Evolutionary conservation across 2,797 vertebrate genomes (phyloP).

Genomic region (Luscinia luscinia): DNA sequence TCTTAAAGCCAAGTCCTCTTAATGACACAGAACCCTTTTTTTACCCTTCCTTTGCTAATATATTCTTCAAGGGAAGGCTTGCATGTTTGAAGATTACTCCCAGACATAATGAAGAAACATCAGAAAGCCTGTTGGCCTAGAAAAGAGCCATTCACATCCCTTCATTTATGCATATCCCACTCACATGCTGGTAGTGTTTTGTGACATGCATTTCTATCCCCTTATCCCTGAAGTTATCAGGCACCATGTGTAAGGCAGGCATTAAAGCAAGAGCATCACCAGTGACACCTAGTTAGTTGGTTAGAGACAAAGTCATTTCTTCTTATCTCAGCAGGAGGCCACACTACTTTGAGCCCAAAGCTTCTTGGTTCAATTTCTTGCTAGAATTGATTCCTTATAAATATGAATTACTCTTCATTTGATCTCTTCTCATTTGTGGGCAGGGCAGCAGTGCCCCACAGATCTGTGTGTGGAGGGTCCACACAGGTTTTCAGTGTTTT

Average conservation of each 20-base stretch:
- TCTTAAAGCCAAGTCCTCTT: neutral
- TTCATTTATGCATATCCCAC: constrained; percentile 62
- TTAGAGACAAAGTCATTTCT: constrained; percentile 51
- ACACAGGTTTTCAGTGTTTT: neutral
- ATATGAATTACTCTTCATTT: constrained; percentile 65
- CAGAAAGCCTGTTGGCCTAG: constrained; percentile 43
- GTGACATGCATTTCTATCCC: constrained; percentile 45
- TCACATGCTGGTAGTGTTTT: constrained; percentile 47
- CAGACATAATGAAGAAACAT: constrained; percentile 17
- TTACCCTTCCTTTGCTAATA: neutral
- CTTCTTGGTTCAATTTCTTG: constrained; percentile 63
- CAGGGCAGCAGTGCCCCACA: constrained; percentile 37
- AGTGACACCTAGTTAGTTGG: constrained; percentile 60
- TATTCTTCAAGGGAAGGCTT: constrained; percentile 13
- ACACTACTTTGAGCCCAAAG: constrained; percentile 58
- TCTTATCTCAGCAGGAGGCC: constrained; percentile 65
- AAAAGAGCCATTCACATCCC: constrained; percentile 47
- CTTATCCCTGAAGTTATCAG: constrained; percentile 48
- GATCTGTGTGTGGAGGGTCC: constrained; percentile 39
- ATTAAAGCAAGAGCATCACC: constrained; percentile 58
- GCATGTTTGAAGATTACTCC: constrained; percentile 28
- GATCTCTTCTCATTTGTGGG: constrained; percentile 52
- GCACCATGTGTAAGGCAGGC: constrained; percentile 37
- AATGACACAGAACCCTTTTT: neutral
- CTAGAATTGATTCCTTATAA: constrained; percentile 60